Base-by-base conservation (phyloP, 2,113 vertebrate species). In the Dicaeum eximium region DNA sequence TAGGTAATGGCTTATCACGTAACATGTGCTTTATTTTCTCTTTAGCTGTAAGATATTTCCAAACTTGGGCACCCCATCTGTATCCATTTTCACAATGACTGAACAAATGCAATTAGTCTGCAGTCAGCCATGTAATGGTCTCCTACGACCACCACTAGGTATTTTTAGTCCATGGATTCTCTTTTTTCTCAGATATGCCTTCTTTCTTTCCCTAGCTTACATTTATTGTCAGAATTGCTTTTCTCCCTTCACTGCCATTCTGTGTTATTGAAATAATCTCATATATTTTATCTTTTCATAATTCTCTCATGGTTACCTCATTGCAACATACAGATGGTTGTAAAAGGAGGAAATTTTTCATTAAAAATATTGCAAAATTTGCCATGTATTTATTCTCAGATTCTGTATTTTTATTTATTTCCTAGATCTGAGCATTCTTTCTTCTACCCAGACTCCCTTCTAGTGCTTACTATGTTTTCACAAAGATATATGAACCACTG, bases 51-150 rank as follows among this genome's bases (percentile, higher is more conserved):
- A 96, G 98, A 16, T 96, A 83, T 97, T 97, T 97, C 93, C 92
- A 78, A 94, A 96, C 93, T 93, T 83, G 92, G 64, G 80, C 87
- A 94, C 92, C 92, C 95, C 94, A 96, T 97, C 97, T 98, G 97
- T 97, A 97, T 96, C 97, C 96, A 91, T 97, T 97, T 98, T 97
- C 97, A 95, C 97, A 96, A 93, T 96, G 97, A 87, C 82, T 98
- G 97, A 98, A 92, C 97, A 98, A 98, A 98, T 96, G 97, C 98
- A 98, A 98, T 98, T 98, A 98, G 97, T 89, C 82, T 97, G 93
- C 97, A 98, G 97, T 97, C 96, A 98, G 97, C 97, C 98, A 97
- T 97, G 91, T 97, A 97, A 98, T 98, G 96, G 95, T 96, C 96
- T 97, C 95, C 95, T 97, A 95, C 94, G 95, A 97, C 95, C 86